These are phyloP conservation scores for Semibalanus balanoides DNA, from an alignment of 1,140 invertebrate genomes.

Conservation along the genomic window DNA sequence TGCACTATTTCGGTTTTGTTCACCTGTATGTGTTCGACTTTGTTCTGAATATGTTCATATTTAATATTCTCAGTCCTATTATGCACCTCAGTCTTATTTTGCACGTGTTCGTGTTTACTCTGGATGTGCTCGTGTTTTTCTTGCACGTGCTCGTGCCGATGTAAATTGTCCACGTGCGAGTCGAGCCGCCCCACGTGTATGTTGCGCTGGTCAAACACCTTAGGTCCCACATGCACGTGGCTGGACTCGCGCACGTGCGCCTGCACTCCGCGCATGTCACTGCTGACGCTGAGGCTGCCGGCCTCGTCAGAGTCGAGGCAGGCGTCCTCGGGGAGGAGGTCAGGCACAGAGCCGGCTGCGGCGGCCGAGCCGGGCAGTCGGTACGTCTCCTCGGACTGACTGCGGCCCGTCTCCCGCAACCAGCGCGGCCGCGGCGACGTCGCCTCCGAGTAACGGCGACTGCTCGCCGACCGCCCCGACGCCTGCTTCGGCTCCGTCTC, in stretches of 20 bases:
- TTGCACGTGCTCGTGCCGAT: not conserved
- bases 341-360: no score
- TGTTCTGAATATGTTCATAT: not conserved
- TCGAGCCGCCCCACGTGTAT: not conserved
- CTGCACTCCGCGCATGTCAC: not conserved
- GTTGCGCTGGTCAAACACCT: not conserved
- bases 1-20: not conserved
- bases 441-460: not conserved
- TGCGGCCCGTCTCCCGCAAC: not conserved
- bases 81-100: not conserved
- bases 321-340: not conserved
- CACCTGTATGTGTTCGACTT: not conserved
- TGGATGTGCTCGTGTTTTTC: not conserved
- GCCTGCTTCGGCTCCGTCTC: not conserved
- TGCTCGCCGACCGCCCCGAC: no score
- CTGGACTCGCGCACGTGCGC: not conserved
- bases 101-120: not conserved
- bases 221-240: not conserved
- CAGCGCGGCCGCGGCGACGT: not conserved
- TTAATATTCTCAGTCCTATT: not conserved
- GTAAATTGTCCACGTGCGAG: not conserved
- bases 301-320: not conserved
- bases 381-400: not conserved
- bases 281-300: not conserved
- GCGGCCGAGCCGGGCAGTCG: not conserved